Evolutionary conservation across 2,888 invertebrate species (phyloP).

Genomic region (Hemaris fuciformis): DNA sequence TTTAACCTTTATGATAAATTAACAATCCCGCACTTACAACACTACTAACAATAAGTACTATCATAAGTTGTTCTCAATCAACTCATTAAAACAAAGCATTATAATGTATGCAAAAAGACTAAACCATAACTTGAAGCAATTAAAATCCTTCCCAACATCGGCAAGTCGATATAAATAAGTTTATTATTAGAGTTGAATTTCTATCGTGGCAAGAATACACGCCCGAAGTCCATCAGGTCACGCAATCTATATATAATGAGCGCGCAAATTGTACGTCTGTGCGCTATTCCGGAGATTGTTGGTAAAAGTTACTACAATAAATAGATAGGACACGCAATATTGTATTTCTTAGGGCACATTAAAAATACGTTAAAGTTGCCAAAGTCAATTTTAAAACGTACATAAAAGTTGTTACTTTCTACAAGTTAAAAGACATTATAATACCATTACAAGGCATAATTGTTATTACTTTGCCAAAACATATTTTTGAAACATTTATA

Average conservation of each 20-base stretch:
- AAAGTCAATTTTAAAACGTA: not conserved
- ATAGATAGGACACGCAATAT: not conserved
- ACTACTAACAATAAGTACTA: no score
- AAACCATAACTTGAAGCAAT: not conserved
- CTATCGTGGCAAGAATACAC: not conserved
- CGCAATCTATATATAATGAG: conserved; percentile 6
- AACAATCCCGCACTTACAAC: no score
- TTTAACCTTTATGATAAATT: no score
- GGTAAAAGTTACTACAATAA: not conserved
- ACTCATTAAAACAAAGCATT: no score
- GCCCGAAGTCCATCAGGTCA: not conserved
- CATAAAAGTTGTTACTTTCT: not conserved
- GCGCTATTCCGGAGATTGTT: not conserved
- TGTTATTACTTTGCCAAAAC: not conserved
- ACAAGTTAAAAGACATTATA: not conserved
- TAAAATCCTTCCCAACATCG: not conserved
- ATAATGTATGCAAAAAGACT: no score
- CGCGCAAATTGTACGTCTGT: not conserved
- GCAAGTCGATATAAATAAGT: not conserved
- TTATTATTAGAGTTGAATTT: not conserved
- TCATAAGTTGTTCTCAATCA: no score
- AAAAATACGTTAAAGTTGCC: not conserved
- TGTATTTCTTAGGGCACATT: not conserved
- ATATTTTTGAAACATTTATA: no score
- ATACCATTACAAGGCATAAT: not conserved